Conservation (phyloP, 2,888 invertebrate genomes). For the Apotomis capreana region DNA sequence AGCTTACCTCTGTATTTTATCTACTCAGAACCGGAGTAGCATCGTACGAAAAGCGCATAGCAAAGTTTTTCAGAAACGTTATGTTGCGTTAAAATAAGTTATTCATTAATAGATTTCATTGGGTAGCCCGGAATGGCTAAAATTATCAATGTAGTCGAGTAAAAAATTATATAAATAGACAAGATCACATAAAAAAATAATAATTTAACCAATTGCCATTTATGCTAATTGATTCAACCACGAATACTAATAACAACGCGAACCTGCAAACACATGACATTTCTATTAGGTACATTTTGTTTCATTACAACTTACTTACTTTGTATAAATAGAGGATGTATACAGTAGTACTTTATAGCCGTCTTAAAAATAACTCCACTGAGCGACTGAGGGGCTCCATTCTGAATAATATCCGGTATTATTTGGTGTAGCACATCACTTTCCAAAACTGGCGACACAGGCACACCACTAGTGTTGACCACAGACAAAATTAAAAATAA, state of each 20-base stretch:
- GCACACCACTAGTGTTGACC: slow-evolving; percentile 20
- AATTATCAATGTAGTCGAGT: no score
- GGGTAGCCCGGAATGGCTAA: no score
- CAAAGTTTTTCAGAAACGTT: neutral
- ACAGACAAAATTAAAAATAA: slow-evolving; percentile 37
- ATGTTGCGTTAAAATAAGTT: neutral
- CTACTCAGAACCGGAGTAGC: no score
- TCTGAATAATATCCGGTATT: neutral
- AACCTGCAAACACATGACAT: no score
- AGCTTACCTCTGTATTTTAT: no score
- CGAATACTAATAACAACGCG: no score
- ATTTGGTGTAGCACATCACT: slow-evolving; percentile 16
- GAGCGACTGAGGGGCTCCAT: neutral
- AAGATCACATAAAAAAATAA: no score
- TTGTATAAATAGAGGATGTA: neutral
- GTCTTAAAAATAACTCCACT: slow-evolving; percentile 32
- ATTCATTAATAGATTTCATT: no score
- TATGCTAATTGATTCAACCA: no score
- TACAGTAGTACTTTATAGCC: slow-evolving; percentile 17
- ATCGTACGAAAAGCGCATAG: neutral
- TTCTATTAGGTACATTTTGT: no score
- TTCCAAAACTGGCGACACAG: slow-evolving; percentile 19
- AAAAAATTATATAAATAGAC: no score
- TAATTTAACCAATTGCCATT: no score
- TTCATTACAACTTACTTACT: slow-evolving; percentile 21